Base-by-base conservation (phyloP, 2,797 vertebrate species). In the Urocyon cinereoargenteus region DNA sequence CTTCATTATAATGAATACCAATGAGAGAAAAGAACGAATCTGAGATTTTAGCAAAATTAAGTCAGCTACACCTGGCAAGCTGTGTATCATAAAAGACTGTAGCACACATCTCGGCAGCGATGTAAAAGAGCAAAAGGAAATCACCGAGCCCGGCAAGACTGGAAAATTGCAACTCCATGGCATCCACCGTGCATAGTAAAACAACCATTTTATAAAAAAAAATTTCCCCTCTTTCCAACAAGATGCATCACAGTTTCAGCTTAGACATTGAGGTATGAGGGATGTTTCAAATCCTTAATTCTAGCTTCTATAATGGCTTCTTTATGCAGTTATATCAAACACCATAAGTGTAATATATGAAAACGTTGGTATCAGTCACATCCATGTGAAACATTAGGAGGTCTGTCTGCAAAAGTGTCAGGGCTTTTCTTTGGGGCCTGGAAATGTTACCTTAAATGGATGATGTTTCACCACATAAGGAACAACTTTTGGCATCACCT, bases 1-100 rank as follows among this genome's bases (percentile, higher is more conserved):
- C 28, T 92, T 93, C 8, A 66, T 73, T 96, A 90, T 45, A 83
- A 78, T 77, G 90, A 96, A 85, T 97, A 79, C 34, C 93, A 91
- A 79, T 95, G 92, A 97, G 93, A 97, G 45, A 83, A 87, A 95
- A 93, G 77, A 75, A 79, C 59, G 96, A 90, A 92, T 87, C 57
- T 82, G 83, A 97, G 89, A 53, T 87, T 36, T 94, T 93, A 70
- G 40, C 59, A 79, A 95, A 96, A 72, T 93, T 95, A 94, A 82
- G 70, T 93, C 45, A 89, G 51, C 13, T 82, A 57, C 83, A 95
- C 22, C 81, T 78, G 89, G 84, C n/a, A 70, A 93, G 18, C 55
- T 90, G 21, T 62, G 26, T 55, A 70, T 93, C 49, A 85, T 26
- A 79, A 51, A 96, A 91, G n/a, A 81, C 40, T 89, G 94, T 31